These are phyloP conservation scores for Epinephelus fuscoguttatus DNA, from an alignment of 2,113 vertebrate genomes.

Conservation along the genomic window DNA sequence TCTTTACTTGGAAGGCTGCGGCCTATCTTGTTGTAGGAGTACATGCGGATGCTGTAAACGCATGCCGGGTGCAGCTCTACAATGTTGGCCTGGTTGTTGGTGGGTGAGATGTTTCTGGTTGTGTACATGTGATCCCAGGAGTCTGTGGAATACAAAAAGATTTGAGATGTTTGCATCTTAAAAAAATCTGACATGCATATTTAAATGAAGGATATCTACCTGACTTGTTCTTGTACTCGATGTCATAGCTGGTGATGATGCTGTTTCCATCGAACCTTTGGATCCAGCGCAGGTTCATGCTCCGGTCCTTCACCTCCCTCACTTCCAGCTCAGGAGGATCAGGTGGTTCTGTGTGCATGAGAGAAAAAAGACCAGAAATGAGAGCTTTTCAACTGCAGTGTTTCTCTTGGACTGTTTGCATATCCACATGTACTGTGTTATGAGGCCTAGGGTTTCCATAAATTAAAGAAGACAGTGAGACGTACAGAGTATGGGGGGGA, in stretches of 20 bases:
- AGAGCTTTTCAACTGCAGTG: background rate
- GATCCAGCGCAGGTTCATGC: slow-evolving; percentile 98
- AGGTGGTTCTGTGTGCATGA: slow-evolving; percentile 89
- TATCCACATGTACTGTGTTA: background rate
- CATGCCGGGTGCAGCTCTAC: slow-evolving; percentile 97
- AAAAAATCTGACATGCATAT: background rate
- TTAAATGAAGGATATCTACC: slow-evolving; percentile 78
- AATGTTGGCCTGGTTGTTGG: slow-evolving; percentile 99
- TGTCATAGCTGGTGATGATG: slow-evolving; percentile 98
- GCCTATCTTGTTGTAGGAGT: slow-evolving; percentile 98
- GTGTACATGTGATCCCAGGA: slow-evolving; percentile 99
- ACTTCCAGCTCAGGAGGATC: slow-evolving; percentile 97
- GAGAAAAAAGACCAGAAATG: background rate
- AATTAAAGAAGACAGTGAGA: background rate
- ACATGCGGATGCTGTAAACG: slow-evolving; percentile 99
- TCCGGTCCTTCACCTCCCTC: slow-evolving; percentile 96
- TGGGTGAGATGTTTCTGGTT: slow-evolving; percentile 97
- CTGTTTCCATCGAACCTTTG: slow-evolving; percentile 98
- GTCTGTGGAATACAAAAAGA: slow-evolving; percentile 81
- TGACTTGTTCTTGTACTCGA: slow-evolving; percentile 99
- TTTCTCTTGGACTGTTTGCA: background rate
- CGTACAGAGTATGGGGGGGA: background rate
- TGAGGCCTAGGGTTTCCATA: background rate
- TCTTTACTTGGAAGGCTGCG: slow-evolving; percentile 98
- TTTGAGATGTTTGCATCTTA: background rate